Base-by-base conservation (phyloP, 2,888 invertebrate genomes). In the Crossocerus cetratus region DNA sequence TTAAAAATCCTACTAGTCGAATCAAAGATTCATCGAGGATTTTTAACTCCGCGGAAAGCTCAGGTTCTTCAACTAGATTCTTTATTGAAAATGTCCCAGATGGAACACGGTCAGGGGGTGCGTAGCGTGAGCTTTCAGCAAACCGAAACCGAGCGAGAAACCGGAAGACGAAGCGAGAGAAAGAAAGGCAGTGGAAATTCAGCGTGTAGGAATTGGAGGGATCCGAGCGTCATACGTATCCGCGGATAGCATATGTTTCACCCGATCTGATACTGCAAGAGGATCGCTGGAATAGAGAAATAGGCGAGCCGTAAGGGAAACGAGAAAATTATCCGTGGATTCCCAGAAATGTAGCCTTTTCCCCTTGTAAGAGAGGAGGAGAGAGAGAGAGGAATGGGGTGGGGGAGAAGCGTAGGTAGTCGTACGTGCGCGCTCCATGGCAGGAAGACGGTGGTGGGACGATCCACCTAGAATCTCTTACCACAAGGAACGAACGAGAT, bases 291-390 rank as follows among this genome's bases (percentile, higher is more conserved):
- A 77, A 81, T 79, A 73, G 72, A 82, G 74, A 73, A 73, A 74
- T 70, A 78, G 71, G 49, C 44, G 64, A 69, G 69, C 72, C 55
- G 58, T 71, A 74, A 66, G 56, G 58, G 66, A 69, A 72, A 72
- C 67, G 76, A 67, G 77, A 74, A 76, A 80, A 68, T 81, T 78
- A 76, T 72, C 72, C 66, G 57, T 66, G 74, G 73, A 78, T 74
- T 80, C 65, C 59, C 60, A 72, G 74, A 76, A 74, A 78, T 71
- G 77, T 73, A 77, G 68, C 65, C 65, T 66, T 68, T 70, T 69
- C 67, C n/a, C 16, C n/a, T 16, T 2, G 16, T 2, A n/a, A n/a
- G 49, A 49, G 5, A 49, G 49, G 3, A 32, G n/a, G 32, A 0
- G 32, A 32, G 32, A 32, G 32, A 32, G 32, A 11, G 11, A 11